Evolutionary conservation across 1,140 invertebrate genomes (phyloP).

Genomic region (Papilio polyxenes): DNA sequence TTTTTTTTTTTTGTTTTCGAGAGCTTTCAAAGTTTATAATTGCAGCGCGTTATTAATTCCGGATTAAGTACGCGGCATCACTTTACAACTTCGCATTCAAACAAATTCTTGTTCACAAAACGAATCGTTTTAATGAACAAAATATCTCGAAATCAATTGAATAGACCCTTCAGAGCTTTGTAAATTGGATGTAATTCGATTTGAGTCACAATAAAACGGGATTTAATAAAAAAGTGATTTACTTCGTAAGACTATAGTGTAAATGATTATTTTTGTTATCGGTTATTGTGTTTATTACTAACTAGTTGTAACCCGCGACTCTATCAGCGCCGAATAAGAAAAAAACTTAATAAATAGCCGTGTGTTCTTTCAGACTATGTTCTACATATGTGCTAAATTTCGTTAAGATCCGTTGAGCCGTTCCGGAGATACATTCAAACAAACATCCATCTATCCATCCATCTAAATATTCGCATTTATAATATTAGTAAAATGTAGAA

Average conservation of each 20-base stretch:
- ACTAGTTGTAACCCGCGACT: no score
- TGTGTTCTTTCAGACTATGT: no score
- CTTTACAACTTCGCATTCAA: background rate
- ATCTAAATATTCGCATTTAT: no score
- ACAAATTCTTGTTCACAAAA: constrained; percentile 1
- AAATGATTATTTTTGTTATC: background rate
- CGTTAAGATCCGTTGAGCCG: no score
- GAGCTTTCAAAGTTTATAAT: constrained; percentile 4
- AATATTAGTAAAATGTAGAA: no score
- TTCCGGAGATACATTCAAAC: no score
- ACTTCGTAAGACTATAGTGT: background rate
- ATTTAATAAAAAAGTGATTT: background rate
- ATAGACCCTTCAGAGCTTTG: background rate
- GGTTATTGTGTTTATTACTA: no score
- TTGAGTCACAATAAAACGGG: background rate
- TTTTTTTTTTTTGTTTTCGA: background rate
- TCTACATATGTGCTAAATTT: no score
- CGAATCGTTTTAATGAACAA: background rate
- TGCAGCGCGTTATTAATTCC: constrained; percentile 5
- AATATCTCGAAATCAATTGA: background rate
- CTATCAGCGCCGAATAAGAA: no score
- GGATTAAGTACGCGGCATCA: constrained; percentile 20
- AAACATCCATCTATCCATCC: no score
- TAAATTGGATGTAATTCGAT: background rate
- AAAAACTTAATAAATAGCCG: no score